Base-by-base conservation (phyloP, 2,888 invertebrate genomes). In the Drosophila siamana region DNA sequence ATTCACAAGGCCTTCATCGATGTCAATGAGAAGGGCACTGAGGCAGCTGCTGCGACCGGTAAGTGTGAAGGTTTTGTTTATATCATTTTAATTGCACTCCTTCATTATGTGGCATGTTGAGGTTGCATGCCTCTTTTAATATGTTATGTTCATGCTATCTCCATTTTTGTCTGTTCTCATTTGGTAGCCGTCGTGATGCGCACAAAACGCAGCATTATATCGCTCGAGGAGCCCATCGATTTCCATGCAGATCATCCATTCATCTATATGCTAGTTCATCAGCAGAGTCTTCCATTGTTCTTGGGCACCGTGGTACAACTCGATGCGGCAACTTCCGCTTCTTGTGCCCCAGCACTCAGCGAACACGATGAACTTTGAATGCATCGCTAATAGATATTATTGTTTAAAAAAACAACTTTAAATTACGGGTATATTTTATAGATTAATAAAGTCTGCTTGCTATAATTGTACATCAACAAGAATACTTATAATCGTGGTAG, bases 1-100 rank as follows among this genome's bases (percentile, higher is more conserved):
- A 91, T 97, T 1, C 97, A 98, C 90, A 97, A 97, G 90, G 96
- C 97, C 0, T 96, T 95, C 89, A 96, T 98, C 80, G 96, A 97
- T 89, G 96, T 97, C 0, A 96, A 97, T 90, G 98, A 98, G 90
- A 95, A 96, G 90, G 97, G 98, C 0, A 96, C 96, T 1, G 97
- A 97, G 90, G 97, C 97, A 0, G 96, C 97, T n/a, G 97, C 97
- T 0, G 96, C 96, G 40, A 96, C 97, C 28, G 84, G 89, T 90
- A 72, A 80, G 78, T 59, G 8, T 8, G 4, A 2, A 33, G n/a
- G 9, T 30, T 9, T 30, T 30, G 9, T 9, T 4, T 4, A 11
- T 33, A 22, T 2, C 28, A 15, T 9, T 16, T 64, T 38, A n/a
- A 5, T 9, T 36, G 22, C 9, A 8, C 11, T 52, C 3, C 59